Evolutionary conservation across 2,797 vertebrate genomes (phyloP).

Genomic region (Acanthiza pusilla): DNA sequence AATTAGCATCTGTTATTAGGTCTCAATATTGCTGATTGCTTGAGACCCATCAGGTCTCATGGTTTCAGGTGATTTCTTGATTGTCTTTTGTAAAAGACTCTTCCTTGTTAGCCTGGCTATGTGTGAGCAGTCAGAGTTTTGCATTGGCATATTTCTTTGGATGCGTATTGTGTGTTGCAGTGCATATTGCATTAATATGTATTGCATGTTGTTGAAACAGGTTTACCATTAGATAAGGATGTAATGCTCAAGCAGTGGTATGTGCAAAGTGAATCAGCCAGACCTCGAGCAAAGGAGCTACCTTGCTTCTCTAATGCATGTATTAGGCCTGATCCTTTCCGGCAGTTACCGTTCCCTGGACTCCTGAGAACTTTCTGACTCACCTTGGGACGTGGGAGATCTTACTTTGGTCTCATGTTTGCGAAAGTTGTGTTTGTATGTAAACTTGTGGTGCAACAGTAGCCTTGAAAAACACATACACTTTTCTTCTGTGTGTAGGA

Average conservation of each 20-base stretch:
- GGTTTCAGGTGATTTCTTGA: slow-evolving; percentile 46
- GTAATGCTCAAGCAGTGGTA: slow-evolving; percentile 43
- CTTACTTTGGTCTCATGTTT: background rate
- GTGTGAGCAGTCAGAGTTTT: slow-evolving; percentile 52
- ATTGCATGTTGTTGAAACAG: slow-evolving; percentile 65
- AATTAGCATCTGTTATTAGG: slow-evolving; percentile 41
- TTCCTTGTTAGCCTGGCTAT: slow-evolving; percentile 29
- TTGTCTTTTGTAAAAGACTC: slow-evolving; percentile 43
- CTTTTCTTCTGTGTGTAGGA: slow-evolving; percentile 34
- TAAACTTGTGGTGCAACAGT: slow-evolving; percentile 30
- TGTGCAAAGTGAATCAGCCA: slow-evolving; percentile 45
- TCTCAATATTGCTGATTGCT: background rate
- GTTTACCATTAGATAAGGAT: slow-evolving; percentile 55
- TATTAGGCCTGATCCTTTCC: slow-evolving; percentile 28
- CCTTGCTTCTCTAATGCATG: slow-evolving; percentile 55
- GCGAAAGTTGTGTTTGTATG: slow-evolving; percentile 40
- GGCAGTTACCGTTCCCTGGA: slow-evolving; percentile 24
- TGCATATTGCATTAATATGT: slow-evolving; percentile 70
- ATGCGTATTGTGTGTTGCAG: slow-evolving; percentile 51
- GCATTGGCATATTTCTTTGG: slow-evolving; percentile 63
- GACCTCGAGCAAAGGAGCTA: slow-evolving; percentile 37
- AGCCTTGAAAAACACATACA: slow-evolving; percentile 42
- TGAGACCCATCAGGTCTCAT: background rate
- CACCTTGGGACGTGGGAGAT: background rate
- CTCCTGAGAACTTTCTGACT: slow-evolving; percentile 41